Evolutionary conservation across 2,888 invertebrate species (phyloP).

Genomic region (Drosophila kambysellisi): DNA sequence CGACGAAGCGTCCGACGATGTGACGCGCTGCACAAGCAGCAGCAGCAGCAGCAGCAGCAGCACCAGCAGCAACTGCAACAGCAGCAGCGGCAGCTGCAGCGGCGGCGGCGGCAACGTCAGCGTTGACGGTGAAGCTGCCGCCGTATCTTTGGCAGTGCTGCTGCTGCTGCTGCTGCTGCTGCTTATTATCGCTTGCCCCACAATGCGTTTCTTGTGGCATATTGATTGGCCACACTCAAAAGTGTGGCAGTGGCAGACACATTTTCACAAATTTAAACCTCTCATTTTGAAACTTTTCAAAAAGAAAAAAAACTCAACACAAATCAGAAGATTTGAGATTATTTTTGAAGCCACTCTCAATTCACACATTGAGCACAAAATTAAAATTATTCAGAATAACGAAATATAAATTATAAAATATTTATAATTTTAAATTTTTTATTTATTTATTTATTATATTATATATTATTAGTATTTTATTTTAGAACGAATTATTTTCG

Average conservation of each 20-base stretch:
- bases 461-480: not conserved
- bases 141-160: conserved; percentile 50
- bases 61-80: conserved; percentile 6
- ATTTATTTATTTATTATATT: no score
- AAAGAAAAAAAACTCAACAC: no score
- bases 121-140: conserved; percentile 38
- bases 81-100: not conserved
- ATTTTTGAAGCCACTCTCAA: no score
- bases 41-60: conserved; percentile 15
- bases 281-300: no score
- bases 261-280: not conserved
- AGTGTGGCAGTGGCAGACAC: not conserved
- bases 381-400: not conserved
- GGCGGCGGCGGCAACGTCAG: conserved; percentile 14
- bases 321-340: no score
- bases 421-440: no score
- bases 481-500: not conserved
- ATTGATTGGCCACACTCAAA: conserved; percentile 43
- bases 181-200: conserved; percentile 68
- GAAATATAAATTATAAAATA: not conserved
- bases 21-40: conserved; percentile 34
- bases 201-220: conserved; percentile 60
- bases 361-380: no score
- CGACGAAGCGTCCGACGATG: conserved; percentile 83
- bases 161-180: conserved; percentile 37